Evolutionary conservation across 2,113 vertebrate species (phyloP).

Genomic region (Marmota flaviventris): DNA sequence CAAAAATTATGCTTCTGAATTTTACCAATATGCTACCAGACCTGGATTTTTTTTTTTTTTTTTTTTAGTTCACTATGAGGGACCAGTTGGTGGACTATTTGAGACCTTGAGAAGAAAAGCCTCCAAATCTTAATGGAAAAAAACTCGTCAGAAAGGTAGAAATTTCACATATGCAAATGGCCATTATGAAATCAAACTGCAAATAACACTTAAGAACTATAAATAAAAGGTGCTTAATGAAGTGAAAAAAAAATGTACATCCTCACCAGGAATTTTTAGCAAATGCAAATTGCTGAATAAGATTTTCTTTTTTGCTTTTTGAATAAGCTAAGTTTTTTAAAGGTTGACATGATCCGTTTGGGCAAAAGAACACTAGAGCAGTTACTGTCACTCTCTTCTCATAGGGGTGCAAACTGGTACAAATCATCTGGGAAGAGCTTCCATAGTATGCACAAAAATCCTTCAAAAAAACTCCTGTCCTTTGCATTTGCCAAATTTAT

Average conservation of each 20-base stretch:
- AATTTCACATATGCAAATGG: not conserved
- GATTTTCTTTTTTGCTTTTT: slow-evolving; percentile 47
- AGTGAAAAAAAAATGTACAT: not conserved
- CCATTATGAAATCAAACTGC: slow-evolving; percentile 18
- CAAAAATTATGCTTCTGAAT: not conserved
- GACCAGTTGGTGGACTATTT: not conserved
- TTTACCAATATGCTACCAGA: not conserved
- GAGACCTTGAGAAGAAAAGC: not conserved
- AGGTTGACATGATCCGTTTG: slow-evolving; percentile 3
- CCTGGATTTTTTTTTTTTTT: not conserved
- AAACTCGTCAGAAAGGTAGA: not conserved
- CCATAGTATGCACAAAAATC: slow-evolving; percentile 19
- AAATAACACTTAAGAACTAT: not conserved
- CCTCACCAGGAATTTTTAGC: slow-evolving; percentile 23
- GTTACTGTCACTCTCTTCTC: slow-evolving; percentile 8
- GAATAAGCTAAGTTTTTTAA: slow-evolving; percentile 45
- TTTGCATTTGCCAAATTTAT: not conserved
- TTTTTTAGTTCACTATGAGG: not conserved
- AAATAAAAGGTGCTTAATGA: slow-evolving; percentile 22
- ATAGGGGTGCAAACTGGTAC: not conserved
- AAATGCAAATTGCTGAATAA: slow-evolving; percentile 50
- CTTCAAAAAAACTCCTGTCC: slow-evolving; percentile 1
- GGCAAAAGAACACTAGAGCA: not conserved
- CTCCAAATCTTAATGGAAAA: slow-evolving; percentile 1
- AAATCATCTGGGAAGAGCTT: slow-evolving; percentile 59